These are phyloP conservation scores for Pseudopipra pipra DNA, from an alignment of 2,113 vertebrate genomes.

Conservation along the genomic window DNA sequence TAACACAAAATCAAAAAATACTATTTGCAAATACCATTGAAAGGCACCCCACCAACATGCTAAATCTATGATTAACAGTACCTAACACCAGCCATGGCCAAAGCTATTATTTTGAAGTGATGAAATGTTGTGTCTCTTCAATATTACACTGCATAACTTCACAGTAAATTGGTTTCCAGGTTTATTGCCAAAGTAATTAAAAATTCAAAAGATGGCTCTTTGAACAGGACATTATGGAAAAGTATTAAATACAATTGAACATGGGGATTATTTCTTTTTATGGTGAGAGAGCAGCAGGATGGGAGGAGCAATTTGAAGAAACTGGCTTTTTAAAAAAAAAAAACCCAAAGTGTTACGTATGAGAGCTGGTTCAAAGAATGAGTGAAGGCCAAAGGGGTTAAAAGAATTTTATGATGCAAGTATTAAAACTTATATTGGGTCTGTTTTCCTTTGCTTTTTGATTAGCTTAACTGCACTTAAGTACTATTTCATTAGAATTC, in stretches of 20 bases:
- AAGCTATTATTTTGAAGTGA: background rate
- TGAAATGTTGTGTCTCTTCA: conserved; percentile 4
- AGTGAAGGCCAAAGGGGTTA: background rate
- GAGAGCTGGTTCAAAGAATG: background rate
- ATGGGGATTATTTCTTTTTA: conserved; percentile 6
- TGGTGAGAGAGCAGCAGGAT: background rate
- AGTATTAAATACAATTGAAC: background rate
- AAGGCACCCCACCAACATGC: background rate
- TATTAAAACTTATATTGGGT: background rate
- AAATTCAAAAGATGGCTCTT: conserved; percentile 40
- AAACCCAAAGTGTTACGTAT: background rate
- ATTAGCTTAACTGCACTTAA: background rate
- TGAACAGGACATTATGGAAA: conserved; percentile 17
- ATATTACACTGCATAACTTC: conserved; percentile 8
- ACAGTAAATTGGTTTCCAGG: conserved; percentile 20
- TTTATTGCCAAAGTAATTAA: conserved; percentile 48
- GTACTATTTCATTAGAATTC: background rate
- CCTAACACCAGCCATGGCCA: background rate
- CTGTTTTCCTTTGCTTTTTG: background rate
- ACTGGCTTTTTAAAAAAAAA: background rate
- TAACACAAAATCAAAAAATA: background rate
- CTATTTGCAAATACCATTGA: background rate
- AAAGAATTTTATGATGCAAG: background rate
- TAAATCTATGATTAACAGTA: background rate
- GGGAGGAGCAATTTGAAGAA: background rate